Percentiles rank a stretch among this genome's conserved stretches.
phyloP scores from a whole-genome alignment of 2,797 vertebrate species.

The Acipenser ruthenus region DNA sequence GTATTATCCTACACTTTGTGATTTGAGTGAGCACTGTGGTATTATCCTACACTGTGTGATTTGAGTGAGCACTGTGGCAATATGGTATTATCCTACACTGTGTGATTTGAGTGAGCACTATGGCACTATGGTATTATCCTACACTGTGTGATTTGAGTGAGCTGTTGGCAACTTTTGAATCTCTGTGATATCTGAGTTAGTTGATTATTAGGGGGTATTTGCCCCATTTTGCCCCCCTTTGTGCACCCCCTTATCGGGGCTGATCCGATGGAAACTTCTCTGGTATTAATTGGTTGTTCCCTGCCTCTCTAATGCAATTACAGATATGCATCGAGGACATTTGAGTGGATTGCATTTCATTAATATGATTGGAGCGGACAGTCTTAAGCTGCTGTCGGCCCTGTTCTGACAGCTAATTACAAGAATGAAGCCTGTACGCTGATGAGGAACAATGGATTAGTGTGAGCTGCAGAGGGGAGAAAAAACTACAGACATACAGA shows the following conservation, averaged over 20 bases:
- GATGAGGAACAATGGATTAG: conserved; percentile 84
- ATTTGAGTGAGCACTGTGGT: too few relatives aligned
- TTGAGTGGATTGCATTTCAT: conserved; percentile 93
- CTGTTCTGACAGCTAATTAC: conserved; percentile 97
- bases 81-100: too few relatives aligned
- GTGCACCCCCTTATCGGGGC: conserved; percentile 30
- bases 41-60: too few relatives aligned
- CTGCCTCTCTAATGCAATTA: conserved; percentile 78
- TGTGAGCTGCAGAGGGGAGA: conserved; percentile 50
- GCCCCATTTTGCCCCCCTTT: conserved; percentile 30
- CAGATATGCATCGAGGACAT: conserved; percentile 87
- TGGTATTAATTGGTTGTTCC: conserved; percentile 87
- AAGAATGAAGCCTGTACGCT: conserved; percentile 86
- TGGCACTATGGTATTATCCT: too few relatives aligned
- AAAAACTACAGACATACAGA: conserved; percentile 28
- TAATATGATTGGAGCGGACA: conserved; percentile 95
- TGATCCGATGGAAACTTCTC: conserved; percentile 52
- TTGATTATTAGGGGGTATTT: conserved; percentile 28
- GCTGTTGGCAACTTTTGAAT: too few relatives aligned
- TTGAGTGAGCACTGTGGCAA: too few relatives aligned
- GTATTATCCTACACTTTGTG: too few relatives aligned
- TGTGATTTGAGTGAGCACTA: too few relatives aligned
- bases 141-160: too few relatives aligned
- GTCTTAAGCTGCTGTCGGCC: conserved; percentile 89
- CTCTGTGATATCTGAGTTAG: too few relatives aligned